Base-by-base conservation (phyloP, 2,888 invertebrate genomes). In the Oasisia sp. region DNA sequence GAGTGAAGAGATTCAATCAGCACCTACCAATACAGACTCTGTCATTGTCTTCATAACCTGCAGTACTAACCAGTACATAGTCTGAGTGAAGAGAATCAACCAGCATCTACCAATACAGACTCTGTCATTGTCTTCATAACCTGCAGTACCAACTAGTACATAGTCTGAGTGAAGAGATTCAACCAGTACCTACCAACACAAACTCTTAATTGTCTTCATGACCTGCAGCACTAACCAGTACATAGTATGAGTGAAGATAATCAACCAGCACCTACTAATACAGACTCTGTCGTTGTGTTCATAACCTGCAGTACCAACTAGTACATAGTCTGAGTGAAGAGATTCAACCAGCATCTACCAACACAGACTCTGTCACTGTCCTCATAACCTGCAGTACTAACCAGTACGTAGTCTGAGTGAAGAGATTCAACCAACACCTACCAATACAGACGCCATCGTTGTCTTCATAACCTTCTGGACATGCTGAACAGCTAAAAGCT, bases 391-490 rank as follows among this genome's bases (percentile, higher is more conserved):
- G 50, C 50, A 50, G 50, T 14, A 50, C 50, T 50, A 50, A 50
- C 1, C 50, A 50, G 50, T 50, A 50, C 12, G 9, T 19, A 27
- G 27, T 19, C 7, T 74, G n/a, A 74, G 4, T 14, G 2, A 0
- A 74, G 74, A 74, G 74, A 74, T 27, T 74, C 74, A 74, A 74
- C 74, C 74, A 74, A 5, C 74, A 74, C 74, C 4, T 74, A 74
- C 74, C 74, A 74, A 74, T 27, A 38, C 89, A 45, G 92, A 44
- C 74, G 14, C 74, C 74, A 7, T 74, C 74, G 27, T 74, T 74
- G 74, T 74, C 32, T 32, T 50, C 32, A 32, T 92, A 92, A 56
- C 92, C 92, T 12, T 1, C 90, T 32, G 92, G 92, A 90, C 92
- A 92, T 8, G 14, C 32, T 4, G 38, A 44, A 90, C 92, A 92